Evolutionary conservation across 2,888 invertebrate species (phyloP), one percentile per base, ranked within the genome.

Genomic region (Bedellia somnulentella): DNA sequence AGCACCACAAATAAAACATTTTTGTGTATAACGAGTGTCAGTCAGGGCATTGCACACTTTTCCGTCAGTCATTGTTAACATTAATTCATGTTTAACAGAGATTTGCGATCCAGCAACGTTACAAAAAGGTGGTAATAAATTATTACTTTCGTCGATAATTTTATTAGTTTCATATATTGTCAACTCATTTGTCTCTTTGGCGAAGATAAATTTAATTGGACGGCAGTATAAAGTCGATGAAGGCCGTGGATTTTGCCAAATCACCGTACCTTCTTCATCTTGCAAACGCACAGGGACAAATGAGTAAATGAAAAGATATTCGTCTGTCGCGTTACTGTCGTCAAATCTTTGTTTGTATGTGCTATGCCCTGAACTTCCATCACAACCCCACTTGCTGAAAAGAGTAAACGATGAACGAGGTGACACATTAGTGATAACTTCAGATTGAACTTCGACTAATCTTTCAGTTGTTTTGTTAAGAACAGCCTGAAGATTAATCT

Each of bases 211-310:
- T 11, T 24, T 24, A 24, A 24, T 9, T 10, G 24, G 24, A 11
- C 24, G 24, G 11, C 24, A 24, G 12, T n/a, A 24, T 12, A 24
- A n/a, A 6, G 24, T 24, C 10, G 24, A 2, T 10, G 24, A 24
- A 11, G 24, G 24, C 6, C 24, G 24, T n/a, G 24, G 24, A 24
- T 24, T 24, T 24, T 24, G 24, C 24, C 24, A 24, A 6, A 24
- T 24, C n/a, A 24, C 11, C 6, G 9, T 24, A 24, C 12, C 11
- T 11, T 12, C 24, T 24, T 24, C 11, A 12, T 24, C 11, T 10
- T 11, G 9, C 11, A 24, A 24, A 6, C 24, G 9, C 6, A 24
- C 6, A 11, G 24, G 24, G 12, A 24, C 24, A 24, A 24, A 24
- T 6, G 24, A 24, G 12, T 24, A 24, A 9, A 24, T 12, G 12